Base-by-base conservation (phyloP, 2,888 invertebrate genomes). In the Cheilosia pagana region DNA sequence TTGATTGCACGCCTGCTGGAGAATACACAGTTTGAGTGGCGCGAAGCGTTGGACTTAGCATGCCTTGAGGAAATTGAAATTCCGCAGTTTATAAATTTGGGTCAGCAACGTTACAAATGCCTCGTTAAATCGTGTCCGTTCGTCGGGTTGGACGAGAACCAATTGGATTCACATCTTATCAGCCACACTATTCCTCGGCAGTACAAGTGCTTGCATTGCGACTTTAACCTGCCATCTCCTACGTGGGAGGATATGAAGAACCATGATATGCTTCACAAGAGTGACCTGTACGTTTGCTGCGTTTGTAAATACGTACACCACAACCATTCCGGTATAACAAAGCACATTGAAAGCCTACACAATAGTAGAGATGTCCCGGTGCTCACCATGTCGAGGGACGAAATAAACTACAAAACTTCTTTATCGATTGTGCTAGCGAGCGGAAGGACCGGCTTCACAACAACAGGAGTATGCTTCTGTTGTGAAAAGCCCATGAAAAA, bases 331-430 rank as follows among this genome's bases (percentile, higher is more conserved):
- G 59, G 25, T 1, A 48, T 81, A 0, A 45, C 19, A 3, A 28
- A 62, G 6, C 85, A 85, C 48, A 81, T 85, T 10, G 67, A 71
- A 39, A 14, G 19, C 6, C 7, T 71, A 16, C 85, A 85, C 50
- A 85, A 81, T 16, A 28, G 60, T n/a, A 35, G 85, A 25, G 79
- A 79, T 45, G 85, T 85, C 39, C 85, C 79, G 2, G 71, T 85
- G 2, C 31, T 85, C 31, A 60, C 19, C 8, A 2, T 79, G 5
- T 71, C 14, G 43, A 65, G 79, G 8, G 55, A 76, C 25, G 75
- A 19, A 39, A 16, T 0, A 0, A 50, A 55, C 14, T 52, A 60
- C 12, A 75, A 55, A 52, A 71, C 4, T 0, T 81, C 75, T 6
- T 7, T 75, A 16, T 3, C 75, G 7, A 45, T 85, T 10, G 55